These are phyloP conservation scores for Lanius ludovicianus DNA, from an alignment of 2,113 vertebrate genomes.

Conservation along the genomic window DNA sequence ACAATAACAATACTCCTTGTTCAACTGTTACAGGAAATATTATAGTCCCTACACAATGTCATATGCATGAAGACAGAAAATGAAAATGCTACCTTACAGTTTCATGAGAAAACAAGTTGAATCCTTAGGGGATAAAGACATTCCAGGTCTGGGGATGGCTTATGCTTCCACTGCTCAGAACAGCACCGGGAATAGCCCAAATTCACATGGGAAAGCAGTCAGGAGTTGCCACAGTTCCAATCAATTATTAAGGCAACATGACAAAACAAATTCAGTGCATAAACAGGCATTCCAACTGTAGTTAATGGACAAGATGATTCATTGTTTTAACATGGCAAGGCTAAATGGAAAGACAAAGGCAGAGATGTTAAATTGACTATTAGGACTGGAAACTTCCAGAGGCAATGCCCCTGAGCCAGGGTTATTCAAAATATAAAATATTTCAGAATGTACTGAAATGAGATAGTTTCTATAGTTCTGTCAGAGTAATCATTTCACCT, in stretches of 20 bases:
- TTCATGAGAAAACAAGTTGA: neutral
- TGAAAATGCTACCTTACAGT: neutral
- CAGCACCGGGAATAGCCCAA: slow-evolving; percentile 4
- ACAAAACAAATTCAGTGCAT: slow-evolving; percentile 57
- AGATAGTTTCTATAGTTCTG: slow-evolving; percentile 26
- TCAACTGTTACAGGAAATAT: neutral
- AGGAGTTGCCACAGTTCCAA: slow-evolving; percentile 39
- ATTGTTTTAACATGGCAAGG: slow-evolving; percentile 47
- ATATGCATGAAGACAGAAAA: neutral
- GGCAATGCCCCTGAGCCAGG: neutral
- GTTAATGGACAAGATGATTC: slow-evolving; percentile 69
- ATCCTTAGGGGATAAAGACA: neutral
- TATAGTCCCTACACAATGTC: neutral
- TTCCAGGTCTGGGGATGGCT: neutral
- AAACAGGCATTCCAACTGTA: slow-evolving; percentile 60
- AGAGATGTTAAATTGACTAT: neutral
- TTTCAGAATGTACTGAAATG: slow-evolving; percentile 33
- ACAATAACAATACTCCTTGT: neutral
- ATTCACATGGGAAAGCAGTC: slow-evolving; percentile 57
- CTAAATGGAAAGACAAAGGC: slow-evolving; percentile 54
- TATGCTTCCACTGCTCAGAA: slow-evolving; percentile 11
- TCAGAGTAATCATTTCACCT: slow-evolving; percentile 50
- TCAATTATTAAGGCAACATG: slow-evolving; percentile 50
- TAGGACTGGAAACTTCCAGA: slow-evolving; percentile 56
- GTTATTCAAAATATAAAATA: slow-evolving; percentile 27